phyloP scores from a whole-genome alignment of 92 coral and sea anemone species.

The Porites rus region DNA sequence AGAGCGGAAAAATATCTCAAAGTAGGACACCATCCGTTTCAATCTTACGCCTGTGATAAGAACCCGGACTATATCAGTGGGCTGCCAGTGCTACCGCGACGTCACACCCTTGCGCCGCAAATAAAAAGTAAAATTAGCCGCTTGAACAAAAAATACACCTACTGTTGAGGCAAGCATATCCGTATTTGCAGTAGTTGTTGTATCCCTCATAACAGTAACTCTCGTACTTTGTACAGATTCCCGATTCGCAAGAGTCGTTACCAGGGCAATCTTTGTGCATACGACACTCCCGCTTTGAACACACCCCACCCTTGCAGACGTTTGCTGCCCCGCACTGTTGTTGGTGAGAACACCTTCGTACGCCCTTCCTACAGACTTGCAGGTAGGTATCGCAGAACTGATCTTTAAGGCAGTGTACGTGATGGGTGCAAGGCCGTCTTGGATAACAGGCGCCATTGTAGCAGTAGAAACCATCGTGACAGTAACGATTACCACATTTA shows the following conservation, averaged over 20 bases:
- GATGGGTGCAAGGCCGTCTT: neutral
- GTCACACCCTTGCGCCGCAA: neutral
- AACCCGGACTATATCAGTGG: neutral
- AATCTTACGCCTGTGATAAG: too few species aligned
- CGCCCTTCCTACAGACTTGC: neutral
- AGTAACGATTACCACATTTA: too few species aligned
- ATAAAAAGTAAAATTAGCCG: too few species aligned
- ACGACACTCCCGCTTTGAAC: neutral
- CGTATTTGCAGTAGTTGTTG: neutral
- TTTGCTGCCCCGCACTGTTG: neutral
- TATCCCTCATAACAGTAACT: conserved; percentile 1
- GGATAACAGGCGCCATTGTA: neutral
- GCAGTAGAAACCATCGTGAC: conserved; percentile 8
- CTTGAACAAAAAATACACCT: neutral
- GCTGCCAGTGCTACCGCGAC: neutral
- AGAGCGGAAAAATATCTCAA: too few species aligned
- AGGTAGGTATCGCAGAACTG: neutral
- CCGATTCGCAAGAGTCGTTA: neutral
- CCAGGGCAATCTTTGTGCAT: conserved; percentile 1
- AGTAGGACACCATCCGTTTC: too few species aligned
- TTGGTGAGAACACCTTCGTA: neutral
- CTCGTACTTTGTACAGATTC: neutral
- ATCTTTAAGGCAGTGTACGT: neutral
- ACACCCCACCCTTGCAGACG: conserved; percentile 7
- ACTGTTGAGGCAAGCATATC: neutral